phyloP scores from a whole-genome alignment of 2,797 vertebrate species.

The Pangasius macronema region DNA sequence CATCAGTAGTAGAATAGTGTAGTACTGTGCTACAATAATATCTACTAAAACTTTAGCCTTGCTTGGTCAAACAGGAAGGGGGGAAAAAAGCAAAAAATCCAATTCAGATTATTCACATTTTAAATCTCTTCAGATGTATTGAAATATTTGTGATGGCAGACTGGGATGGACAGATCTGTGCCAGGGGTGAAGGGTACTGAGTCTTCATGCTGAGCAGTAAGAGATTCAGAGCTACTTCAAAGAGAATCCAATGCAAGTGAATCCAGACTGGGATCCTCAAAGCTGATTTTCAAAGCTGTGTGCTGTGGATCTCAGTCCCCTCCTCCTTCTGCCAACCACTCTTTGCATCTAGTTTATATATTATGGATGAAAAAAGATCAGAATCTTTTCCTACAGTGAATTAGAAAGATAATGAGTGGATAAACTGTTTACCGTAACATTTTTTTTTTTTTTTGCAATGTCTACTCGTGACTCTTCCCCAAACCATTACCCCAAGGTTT shows the following conservation, averaged over 20 bases:
- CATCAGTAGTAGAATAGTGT: background rate
- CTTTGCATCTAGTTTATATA: background rate
- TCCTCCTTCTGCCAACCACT: slow-evolving; percentile 4
- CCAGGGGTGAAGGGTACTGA: background rate
- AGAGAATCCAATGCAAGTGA: slow-evolving; percentile 55
- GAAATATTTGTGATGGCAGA: slow-evolving; percentile 20
- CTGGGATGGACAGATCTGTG: slow-evolving; percentile 19
- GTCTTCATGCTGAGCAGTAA: slow-evolving; percentile 42
- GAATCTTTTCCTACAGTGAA: background rate
- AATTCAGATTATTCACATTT: background rate
- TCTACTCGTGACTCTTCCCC: too few relatives aligned
- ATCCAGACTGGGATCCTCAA: slow-evolving; percentile 58
- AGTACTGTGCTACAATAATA: background rate
- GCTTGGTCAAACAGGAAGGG: background rate
- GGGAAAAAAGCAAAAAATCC: background rate
- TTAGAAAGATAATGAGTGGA: background rate
- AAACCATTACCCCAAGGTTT: background rate
- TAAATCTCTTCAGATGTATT: background rate
- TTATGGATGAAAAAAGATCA: slow-evolving; percentile 18
- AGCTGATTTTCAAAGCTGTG: slow-evolving; percentile 49
- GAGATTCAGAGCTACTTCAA: slow-evolving; percentile 52
- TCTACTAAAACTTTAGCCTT: background rate
- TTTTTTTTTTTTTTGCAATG: background rate
- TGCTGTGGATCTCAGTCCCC: slow-evolving; percentile 15
- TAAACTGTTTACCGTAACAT: background rate